Base-by-base conservation (phyloP, 2,797 vertebrate species). In the Tapera naevia region DNA sequence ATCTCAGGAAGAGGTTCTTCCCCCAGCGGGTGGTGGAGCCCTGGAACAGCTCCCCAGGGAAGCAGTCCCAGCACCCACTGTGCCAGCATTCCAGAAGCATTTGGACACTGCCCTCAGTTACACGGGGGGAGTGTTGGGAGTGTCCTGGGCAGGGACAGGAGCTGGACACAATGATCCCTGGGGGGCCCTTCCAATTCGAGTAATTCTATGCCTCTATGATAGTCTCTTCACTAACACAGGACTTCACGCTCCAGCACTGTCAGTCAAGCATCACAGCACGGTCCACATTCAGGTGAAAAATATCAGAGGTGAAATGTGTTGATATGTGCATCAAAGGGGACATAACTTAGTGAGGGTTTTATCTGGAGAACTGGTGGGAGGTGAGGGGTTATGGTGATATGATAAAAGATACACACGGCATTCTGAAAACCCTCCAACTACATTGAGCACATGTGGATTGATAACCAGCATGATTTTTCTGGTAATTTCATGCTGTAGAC, bases 401-500 rank as follows among this genome's bases (percentile, higher is more conserved):
- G 56, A 95, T 79, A 91, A 95, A 96, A 96, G 89, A 75, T 72
- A 85, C n/a, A 82, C 32, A 89, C 5, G 50, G 73, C 88, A 96
- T 94, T 97, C 95, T 89, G 67, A 54, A 86, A 95, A 72, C 80
- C 67, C 82, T 93, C 86, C 45, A 79, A 90, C 82, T 88, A 86
- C 80, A 89, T 71, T 91, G 75, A 96, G 81, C 89, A 66, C 60
- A 78, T 57, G 88, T 75, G 81, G 86, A 94, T 93, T 95, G 90
- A 95, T 92, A 95, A 92, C 92, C 95, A 96, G 95, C 94, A 78
- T 78, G 91, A 83, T 91, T 95, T 96, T 96, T 93, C 88, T 91
- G 69, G 79, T 94, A 95, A 96, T 96, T 97, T 95, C 87, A 92
- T 93, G 88, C 91, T 88, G 91, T 86, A 94, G 94, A 94, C n/a